Evolutionary conservation across 1,140 invertebrate species (phyloP), one percentile per base, ranked within the genome.

Genomic region (Pachypeltis micranthus): DNA sequence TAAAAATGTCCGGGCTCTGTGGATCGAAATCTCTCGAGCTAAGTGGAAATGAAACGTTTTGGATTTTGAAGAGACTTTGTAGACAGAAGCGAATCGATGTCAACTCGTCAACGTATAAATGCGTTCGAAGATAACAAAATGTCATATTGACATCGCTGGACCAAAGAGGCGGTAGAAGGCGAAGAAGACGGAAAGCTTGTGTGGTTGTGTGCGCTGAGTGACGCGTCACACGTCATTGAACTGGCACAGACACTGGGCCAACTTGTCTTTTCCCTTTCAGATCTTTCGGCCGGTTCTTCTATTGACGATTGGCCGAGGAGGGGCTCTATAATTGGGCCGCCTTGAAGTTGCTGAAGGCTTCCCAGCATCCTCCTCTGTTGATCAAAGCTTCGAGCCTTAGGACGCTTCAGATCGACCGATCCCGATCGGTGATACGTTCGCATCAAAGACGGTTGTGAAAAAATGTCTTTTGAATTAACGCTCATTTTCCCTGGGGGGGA

Each of bases 211-310:
- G 7, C 12, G 47, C 23, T 51, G 47, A 51, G n/a, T n/a, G n/a
- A n/a, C 47, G 23, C 47, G 47, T 51, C 47, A 51, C 47, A 51
- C 47, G 23, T 51, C 47, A 51, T 51, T 51, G 47, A 51, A 10
- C 47, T 10, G 47, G 21, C 47, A 51, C 47, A 51, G 47, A 51
- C 47, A 51, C 47, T 51, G 47, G 47, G 47, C 47, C 47, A 51
- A 51, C 47, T 51, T 51, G 47, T 51, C 47, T 51, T 51, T 7
- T 21, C 10, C 10, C 47, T 51, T 51, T 10, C 21, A 4, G 10
- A n/a, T n/a, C n/a, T n/a, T n/a, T n/a, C n/a, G n/a, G n/a, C n/a
- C n/a, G n/a, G n/a, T n/a, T n/a, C n/a, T n/a, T n/a, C n/a, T n/a
- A n/a, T n/a, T n/a, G n/a, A n/a, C n/a, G n/a, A n/a, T n/a, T n/a